Percentiles rank a stretch among this genome's conserved stretches.
Conservation (phyloP, 2,888 invertebrate species). For the Plagodis pulveraria region DNA sequence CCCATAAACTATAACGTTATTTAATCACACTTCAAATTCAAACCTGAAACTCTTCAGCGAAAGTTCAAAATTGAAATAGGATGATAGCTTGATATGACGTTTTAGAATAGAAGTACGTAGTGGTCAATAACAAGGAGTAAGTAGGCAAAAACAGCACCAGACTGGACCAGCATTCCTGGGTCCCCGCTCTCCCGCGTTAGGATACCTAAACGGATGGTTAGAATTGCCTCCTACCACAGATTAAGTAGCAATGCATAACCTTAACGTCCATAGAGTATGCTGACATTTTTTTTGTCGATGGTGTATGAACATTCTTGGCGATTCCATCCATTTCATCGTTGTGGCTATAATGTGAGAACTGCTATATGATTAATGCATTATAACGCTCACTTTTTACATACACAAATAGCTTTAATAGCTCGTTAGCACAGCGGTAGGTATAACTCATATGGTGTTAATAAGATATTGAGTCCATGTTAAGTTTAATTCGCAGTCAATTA, state of each 20-base stretch:
- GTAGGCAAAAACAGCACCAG: slow-evolving; percentile 74
- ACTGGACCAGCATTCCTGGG: slow-evolving; percentile 71
- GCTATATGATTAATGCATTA: slow-evolving; percentile 15
- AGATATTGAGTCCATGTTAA: not conserved
- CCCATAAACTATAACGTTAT: slow-evolving; percentile 13
- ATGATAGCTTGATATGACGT: slow-evolving; percentile 32
- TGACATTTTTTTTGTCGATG: slow-evolving; percentile 33
- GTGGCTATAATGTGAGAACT: slow-evolving; percentile 4
- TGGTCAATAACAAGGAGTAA: slow-evolving; percentile 71
- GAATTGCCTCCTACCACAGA: slow-evolving; percentile 44
- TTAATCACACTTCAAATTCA: slow-evolving; percentile 5
- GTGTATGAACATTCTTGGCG: slow-evolving; percentile 20
- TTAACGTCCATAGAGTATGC: slow-evolving; percentile 14
- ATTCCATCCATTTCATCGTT: slow-evolving; percentile 2
- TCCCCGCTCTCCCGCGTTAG: slow-evolving; percentile 56
- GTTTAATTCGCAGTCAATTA: too few relatives aligned
- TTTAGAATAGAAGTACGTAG: slow-evolving; percentile 9
- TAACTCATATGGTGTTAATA: slow-evolving; percentile 2
- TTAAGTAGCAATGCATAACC: not conserved
- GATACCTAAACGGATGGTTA: slow-evolving; percentile 57
- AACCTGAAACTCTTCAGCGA: not conserved
- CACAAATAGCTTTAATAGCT: not conserved
- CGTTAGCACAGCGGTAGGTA: slow-evolving; percentile 6
- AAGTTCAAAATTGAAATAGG: not conserved
- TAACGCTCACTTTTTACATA: slow-evolving; percentile 8